phyloP scores from a whole-genome alignment of 2,797 vertebrate species.

The Tauraco hartlaubi region DNA sequence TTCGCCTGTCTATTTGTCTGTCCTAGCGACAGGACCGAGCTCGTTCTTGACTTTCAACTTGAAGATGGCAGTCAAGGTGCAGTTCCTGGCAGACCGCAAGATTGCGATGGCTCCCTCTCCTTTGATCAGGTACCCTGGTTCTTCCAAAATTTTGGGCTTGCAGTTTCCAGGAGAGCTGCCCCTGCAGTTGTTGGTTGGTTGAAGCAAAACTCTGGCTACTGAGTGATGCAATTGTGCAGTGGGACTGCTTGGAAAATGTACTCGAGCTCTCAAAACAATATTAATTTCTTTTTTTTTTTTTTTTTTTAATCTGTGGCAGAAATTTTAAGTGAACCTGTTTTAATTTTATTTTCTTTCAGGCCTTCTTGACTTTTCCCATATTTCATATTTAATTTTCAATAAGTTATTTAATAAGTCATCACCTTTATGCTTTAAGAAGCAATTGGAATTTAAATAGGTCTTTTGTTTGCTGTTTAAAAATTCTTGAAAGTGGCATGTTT shows the following conservation, averaged over 20 bases:
- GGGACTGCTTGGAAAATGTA: background rate
- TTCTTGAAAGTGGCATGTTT: background rate
- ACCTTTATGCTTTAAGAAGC: background rate
- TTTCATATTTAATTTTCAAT: background rate
- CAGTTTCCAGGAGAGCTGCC: background rate
- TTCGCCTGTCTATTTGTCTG: background rate
- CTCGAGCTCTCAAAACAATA: background rate
- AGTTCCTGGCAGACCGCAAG: background rate
- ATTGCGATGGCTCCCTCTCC: rapidly evolving
- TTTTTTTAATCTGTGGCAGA: background rate
- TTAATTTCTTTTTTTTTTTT: background rate
- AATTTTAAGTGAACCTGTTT: background rate
- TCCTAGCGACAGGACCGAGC: background rate
- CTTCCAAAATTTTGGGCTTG: background rate
- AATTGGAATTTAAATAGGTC: background rate
- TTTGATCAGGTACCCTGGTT: background rate
- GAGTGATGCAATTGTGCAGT: background rate
- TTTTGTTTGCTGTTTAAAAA: background rate
- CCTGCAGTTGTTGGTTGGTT: background rate
- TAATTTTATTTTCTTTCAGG: background rate
- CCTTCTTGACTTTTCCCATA: background rate
- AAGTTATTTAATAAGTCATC: background rate
- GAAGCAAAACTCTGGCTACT: background rate
- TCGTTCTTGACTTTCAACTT: background rate
- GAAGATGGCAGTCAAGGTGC: background rate